phyloP scores from a whole-genome alignment of 2,888 invertebrate species.

The Drosophila anceps region DNA sequence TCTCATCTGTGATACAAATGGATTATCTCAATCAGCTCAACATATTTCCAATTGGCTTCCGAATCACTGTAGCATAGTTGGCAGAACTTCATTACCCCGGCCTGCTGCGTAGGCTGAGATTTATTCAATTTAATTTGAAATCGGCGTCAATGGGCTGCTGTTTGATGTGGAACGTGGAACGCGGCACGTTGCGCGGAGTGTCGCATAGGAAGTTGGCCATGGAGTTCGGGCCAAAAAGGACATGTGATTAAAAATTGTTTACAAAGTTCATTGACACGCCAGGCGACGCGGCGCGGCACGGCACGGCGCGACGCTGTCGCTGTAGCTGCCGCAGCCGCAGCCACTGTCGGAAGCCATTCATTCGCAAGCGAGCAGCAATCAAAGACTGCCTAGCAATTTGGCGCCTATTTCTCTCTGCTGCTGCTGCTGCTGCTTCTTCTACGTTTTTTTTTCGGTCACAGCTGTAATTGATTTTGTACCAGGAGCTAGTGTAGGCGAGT shows the following conservation, averaged over 20 bases:
- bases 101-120: conserved; percentile 62
- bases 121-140: conserved; percentile 78
- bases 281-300: conserved; percentile 36
- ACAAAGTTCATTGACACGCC: conserved; percentile 76
- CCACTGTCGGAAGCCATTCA: conserved; percentile 47
- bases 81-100: conserved; percentile 63
- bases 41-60: background rate
- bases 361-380: conserved; percentile 44
- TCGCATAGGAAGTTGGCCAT: conserved; percentile 13
- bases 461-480: conserved; percentile 60
- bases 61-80: conserved; percentile 43
- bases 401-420: conserved; percentile 31
- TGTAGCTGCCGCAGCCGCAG: background rate
- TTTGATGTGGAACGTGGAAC: conserved; percentile 21
- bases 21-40: background rate
- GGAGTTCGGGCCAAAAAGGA: conserved; percentile 37
- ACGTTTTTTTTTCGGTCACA: conserved; percentile 16
- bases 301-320: conserved; percentile 5
- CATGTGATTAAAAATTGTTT: conserved; percentile 82
- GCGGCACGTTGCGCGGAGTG: background rate
- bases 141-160: conserved; percentile 67
- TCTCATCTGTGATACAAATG: no score
- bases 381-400: conserved; percentile 67
- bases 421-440: background rate
- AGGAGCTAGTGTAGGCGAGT: background rate